phyloP scores from a whole-genome alignment of 2,113 vertebrate species.

The Tachuris rubrigastra region DNA sequence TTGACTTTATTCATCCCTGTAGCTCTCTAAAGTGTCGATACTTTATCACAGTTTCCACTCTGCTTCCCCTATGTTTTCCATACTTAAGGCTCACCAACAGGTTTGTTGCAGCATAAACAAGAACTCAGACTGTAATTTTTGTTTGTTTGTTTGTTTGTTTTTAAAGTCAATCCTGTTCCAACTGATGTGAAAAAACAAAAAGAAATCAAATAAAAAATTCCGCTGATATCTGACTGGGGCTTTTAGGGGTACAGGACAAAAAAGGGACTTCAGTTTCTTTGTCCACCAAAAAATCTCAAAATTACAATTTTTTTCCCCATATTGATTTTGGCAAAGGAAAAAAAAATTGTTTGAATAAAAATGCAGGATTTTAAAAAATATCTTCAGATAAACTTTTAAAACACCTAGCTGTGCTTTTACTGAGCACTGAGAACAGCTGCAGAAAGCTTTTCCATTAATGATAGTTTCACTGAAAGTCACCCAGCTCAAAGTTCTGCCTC shows the following conservation, averaged over 20 bases:
- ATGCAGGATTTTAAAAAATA: fast-evolving
- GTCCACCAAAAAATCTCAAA: background rate
- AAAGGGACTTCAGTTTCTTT: background rate
- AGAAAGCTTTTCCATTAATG: background rate
- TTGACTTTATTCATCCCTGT: background rate
- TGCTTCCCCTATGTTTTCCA: background rate
- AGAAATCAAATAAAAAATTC: background rate
- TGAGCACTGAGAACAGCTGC: background rate
- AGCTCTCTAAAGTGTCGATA: background rate
- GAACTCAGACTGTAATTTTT: background rate
- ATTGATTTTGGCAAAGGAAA: background rate
- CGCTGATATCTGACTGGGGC: background rate
- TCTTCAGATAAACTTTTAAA: background rate
- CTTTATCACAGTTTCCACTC: background rate
- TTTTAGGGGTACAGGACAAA: background rate
- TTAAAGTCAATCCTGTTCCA: background rate
- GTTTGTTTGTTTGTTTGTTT: background rate
- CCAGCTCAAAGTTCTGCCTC: background rate
- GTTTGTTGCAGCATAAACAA: background rate
- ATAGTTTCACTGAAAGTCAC: background rate
- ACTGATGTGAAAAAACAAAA: background rate
- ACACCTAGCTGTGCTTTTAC: background rate
- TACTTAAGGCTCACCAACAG: background rate
- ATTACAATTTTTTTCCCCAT: background rate
- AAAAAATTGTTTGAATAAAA: background rate